Evolutionary conservation across 1,140 invertebrate species (phyloP).

Genomic region (Homalodisca vitripennis): DNA sequence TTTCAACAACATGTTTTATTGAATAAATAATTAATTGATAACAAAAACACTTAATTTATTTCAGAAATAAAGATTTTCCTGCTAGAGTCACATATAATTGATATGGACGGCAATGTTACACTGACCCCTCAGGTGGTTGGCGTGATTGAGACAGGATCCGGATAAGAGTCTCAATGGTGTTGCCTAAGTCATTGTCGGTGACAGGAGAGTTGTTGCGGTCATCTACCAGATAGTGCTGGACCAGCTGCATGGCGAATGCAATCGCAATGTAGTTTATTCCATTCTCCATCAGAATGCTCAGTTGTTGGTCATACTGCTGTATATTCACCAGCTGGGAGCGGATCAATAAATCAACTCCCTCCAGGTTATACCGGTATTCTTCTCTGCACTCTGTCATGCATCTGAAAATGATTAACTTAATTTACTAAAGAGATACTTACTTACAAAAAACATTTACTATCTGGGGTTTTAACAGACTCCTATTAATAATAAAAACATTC

Average conservation of each 20-base stretch:
- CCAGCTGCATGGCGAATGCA: constrained; percentile 79
- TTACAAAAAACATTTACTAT: too few species aligned
- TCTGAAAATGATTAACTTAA: too few species aligned
- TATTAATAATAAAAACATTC: too few species aligned
- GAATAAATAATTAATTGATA: too few species aligned
- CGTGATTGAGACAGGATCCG: constrained; percentile 70
- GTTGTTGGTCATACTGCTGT: constrained; percentile 77
- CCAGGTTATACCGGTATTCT: constrained; percentile 86
- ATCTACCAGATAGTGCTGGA: constrained; percentile 86
- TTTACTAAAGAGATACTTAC: too few species aligned
- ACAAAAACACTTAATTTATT: too few species aligned
- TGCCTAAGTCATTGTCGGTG: constrained; percentile 79
- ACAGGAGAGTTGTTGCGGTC: constrained; percentile 75
- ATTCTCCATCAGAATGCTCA: constrained; percentile 86
- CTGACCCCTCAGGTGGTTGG: constrained; percentile 76
- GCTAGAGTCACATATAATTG: too few species aligned
- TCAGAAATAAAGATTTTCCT: too few species aligned
- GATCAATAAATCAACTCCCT: constrained; percentile 87
- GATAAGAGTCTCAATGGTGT: constrained; percentile 79
- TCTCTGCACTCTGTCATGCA: constrained; percentile 79
- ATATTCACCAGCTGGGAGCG: constrained; percentile 66
- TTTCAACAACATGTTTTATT: too few species aligned
- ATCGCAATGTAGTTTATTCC: constrained; percentile 82
- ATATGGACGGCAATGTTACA: too few species aligned
- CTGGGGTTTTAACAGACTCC: too few species aligned